Evolutionary conservation across 2,888 invertebrate species (phyloP).

Genomic region (Campopleginae sp.): DNA sequence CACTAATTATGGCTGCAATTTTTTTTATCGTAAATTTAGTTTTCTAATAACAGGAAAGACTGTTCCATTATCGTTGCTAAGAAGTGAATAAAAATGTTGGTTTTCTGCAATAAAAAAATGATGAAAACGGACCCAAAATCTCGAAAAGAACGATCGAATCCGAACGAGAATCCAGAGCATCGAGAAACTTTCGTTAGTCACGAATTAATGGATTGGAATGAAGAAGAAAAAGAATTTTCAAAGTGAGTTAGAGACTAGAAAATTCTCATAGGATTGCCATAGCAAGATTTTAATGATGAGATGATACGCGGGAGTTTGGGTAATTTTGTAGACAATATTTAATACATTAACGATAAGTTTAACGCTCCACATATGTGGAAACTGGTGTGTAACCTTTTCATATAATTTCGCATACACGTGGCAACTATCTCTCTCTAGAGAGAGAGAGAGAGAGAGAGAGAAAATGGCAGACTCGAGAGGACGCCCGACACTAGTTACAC

Average conservation of each 20-base stretch:
- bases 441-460: neutral
- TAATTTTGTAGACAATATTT: neutral
- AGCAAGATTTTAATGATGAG: neutral
- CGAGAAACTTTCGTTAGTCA: neutral
- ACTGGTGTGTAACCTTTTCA: constrained; percentile 18
- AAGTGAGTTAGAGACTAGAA: neutral
- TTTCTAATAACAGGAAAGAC: too few species aligned
- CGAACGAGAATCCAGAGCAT: neutral
- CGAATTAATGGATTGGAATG: neutral
- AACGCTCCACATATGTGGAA: constrained; percentile 23
- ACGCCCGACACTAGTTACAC: constrained; percentile 50
- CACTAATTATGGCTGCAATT: too few species aligned
- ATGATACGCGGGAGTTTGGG: neutral
- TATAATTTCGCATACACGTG: constrained; percentile 29
- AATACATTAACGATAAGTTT: neutral
- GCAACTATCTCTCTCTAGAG: neutral
- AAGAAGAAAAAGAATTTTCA: neutral
- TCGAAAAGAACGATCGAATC: too few species aligned
- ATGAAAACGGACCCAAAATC: too few species aligned
- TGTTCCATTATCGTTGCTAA: too few species aligned
- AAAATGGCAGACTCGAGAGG: constrained; percentile 17
- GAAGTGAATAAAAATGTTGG: too few species aligned
- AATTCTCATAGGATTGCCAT: neutral
- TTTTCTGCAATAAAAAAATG: too few species aligned
- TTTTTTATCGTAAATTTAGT: too few species aligned